phyloP scores from a whole-genome alignment of 2,888 invertebrate species.

The Lathronympha strigana region DNA sequence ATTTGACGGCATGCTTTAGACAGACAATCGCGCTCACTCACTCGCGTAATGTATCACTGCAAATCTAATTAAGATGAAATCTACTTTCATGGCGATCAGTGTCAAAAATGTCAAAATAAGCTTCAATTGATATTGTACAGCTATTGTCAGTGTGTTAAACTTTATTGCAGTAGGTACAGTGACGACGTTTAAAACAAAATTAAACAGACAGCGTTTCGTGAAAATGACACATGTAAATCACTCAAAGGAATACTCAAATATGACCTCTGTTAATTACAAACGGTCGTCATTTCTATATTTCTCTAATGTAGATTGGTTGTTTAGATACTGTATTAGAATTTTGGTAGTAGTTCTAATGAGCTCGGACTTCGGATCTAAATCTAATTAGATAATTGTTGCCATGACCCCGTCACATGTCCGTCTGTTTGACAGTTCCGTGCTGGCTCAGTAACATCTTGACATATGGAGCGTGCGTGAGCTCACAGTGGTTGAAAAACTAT shows the following conservation, averaged over 20 bases:
- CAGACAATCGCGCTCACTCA: not conserved
- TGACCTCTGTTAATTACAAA: too few relatives aligned
- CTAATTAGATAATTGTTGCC: slow-evolving; percentile 57
- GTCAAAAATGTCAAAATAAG: slow-evolving; percentile 14
- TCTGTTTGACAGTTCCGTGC: slow-evolving; percentile 47
- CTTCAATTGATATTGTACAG: slow-evolving; percentile 1
- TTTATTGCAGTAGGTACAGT: slow-evolving; percentile 1
- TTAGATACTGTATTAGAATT: not conserved
- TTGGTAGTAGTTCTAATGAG: slow-evolving; percentile 14
- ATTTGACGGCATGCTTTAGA: not conserved
- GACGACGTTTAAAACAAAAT: not conserved
- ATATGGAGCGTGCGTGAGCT: slow-evolving; percentile 37
- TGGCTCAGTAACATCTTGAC: slow-evolving; percentile 36
- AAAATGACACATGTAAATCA: not conserved
- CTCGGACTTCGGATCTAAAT: slow-evolving; percentile 50
- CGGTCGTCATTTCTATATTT: not conserved
- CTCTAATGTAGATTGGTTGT: not conserved
- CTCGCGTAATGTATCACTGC: not conserved
- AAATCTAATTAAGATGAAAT: slow-evolving; percentile 1
- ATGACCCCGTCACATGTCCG: slow-evolving; percentile 53
- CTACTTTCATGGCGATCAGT: not conserved
- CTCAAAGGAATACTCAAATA: not conserved
- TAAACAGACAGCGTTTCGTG: not conserved
- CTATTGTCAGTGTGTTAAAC: slow-evolving; percentile 9
- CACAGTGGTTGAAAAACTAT: slow-evolving; percentile 16